Evolutionary conservation across 2,113 vertebrate species (phyloP).

Genomic region (Ondatra zibethicus): DNA sequence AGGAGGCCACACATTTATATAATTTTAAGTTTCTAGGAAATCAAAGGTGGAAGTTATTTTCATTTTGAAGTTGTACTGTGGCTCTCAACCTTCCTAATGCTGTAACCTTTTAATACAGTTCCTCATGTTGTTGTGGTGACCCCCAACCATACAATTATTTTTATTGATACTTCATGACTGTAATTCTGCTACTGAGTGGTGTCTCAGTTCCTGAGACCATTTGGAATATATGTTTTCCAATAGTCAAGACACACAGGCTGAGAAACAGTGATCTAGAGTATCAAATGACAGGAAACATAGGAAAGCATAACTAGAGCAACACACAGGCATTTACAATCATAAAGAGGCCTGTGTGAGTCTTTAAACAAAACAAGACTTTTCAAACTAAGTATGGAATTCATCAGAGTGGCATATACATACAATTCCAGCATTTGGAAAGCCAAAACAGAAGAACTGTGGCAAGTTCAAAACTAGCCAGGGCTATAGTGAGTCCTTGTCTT

Average conservation of each 20-base stretch:
- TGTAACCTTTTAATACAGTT: neutral
- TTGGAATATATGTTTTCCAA: neutral
- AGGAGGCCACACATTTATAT: neutral
- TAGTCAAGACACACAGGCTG: neutral
- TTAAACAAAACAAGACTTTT: conserved; percentile 21
- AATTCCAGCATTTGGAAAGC: neutral
- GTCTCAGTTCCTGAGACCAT: neutral
- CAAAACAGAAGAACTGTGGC: neutral
- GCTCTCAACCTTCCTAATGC: neutral
- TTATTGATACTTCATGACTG: neutral
- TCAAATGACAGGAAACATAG: neutral
- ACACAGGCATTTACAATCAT: neutral
- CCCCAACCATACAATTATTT: neutral
- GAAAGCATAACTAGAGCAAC: neutral
- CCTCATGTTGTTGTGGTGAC: no score
- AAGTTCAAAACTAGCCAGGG: neutral
- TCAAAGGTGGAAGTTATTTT: conserved; percentile 5
- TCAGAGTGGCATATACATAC: no score
- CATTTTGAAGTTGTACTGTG: neutral
- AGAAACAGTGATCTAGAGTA: neutral
- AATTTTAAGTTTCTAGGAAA: neutral
- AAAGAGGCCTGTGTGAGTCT: neutral
- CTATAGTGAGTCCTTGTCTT: neutral
- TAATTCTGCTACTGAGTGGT: neutral
- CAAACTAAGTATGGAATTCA: neutral